Conservation (phyloP, 2,113 vertebrate species). For the Amphiprion ocellaris region DNA sequence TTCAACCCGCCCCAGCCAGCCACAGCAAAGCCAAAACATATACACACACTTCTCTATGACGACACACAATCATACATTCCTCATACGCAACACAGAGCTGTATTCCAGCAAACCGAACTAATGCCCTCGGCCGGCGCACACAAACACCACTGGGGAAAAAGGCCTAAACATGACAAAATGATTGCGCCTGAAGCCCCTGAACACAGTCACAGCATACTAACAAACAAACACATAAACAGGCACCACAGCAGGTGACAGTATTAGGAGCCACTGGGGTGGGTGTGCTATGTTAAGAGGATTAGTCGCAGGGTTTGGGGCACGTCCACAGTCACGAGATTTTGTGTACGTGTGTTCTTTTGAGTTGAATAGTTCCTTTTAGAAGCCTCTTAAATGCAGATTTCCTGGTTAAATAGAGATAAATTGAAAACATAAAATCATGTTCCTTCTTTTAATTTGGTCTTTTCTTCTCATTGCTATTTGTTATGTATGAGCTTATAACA, state of each 20-base stretch:
- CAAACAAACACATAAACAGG: slow-evolving; percentile 45
- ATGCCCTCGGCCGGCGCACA: neutral
- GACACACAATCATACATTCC: neutral
- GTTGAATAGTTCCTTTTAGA: slow-evolving; percentile 6
- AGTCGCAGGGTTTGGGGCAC: slow-evolving; percentile 62
- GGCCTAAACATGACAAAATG: neutral
- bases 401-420: too few species aligned
- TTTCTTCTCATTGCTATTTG: neutral
- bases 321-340: slow-evolving; percentile 50
- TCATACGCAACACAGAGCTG: neutral
- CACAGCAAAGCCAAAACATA: slow-evolving; percentile 27
- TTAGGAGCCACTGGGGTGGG: slow-evolving; percentile 57
- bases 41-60: neutral
- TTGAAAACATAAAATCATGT: too few species aligned
- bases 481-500: neutral
- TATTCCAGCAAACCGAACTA: slow-evolving; percentile 12
- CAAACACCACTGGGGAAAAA: slow-evolving; percentile 3
- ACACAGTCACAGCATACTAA: slow-evolving; percentile 31
- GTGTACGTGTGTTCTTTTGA: slow-evolving; percentile 28
- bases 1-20: slow-evolving; percentile 49
- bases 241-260: slow-evolving; percentile 67
- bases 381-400: too few species aligned
- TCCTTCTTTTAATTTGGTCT: too few species aligned
- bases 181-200: slow-evolving; percentile 21
- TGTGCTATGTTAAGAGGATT: slow-evolving; percentile 74